phyloP scores from a whole-genome alignment of 2,797 vertebrate genomes.

The Sebastes variabilis region DNA sequence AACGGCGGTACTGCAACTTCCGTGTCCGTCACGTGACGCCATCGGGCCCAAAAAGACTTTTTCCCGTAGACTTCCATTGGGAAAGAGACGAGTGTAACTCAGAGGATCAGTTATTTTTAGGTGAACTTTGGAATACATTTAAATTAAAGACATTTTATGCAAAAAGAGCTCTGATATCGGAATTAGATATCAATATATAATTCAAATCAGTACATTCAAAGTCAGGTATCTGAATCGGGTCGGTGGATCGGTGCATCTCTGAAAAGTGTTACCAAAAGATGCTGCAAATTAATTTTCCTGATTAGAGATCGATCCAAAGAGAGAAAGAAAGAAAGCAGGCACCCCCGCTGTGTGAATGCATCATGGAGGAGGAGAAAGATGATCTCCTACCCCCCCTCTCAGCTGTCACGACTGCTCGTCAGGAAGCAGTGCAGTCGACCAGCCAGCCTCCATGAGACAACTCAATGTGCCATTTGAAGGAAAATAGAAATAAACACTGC shows the following conservation, averaged over 20 bases:
- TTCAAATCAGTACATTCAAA: not conserved
- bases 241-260: not conserved
- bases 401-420: not conserved
- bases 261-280: not conserved
- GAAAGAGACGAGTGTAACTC: too few relatives aligned
- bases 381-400: not conserved
- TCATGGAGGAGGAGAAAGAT: not conserved
- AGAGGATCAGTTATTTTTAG: too few relatives aligned
- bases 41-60: too few relatives aligned
- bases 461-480: conserved; percentile 18
- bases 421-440: not conserved
- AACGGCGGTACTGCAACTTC: too few relatives aligned
- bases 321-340: not conserved
- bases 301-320: not conserved
- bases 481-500: conserved; percentile 4
- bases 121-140: not conserved
- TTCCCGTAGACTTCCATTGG: too few relatives aligned
- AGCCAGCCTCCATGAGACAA: not conserved
- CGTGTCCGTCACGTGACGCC: too few relatives aligned
- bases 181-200: not conserved
- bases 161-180: not conserved
- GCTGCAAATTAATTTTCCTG: not conserved
- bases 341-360: not conserved
- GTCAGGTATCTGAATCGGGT: not conserved
- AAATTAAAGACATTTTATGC: not conserved